These are phyloP conservation scores for Sebastes umbrosus DNA, from an alignment of 2,797 vertebrate genomes.

Conservation along the genomic window DNA sequence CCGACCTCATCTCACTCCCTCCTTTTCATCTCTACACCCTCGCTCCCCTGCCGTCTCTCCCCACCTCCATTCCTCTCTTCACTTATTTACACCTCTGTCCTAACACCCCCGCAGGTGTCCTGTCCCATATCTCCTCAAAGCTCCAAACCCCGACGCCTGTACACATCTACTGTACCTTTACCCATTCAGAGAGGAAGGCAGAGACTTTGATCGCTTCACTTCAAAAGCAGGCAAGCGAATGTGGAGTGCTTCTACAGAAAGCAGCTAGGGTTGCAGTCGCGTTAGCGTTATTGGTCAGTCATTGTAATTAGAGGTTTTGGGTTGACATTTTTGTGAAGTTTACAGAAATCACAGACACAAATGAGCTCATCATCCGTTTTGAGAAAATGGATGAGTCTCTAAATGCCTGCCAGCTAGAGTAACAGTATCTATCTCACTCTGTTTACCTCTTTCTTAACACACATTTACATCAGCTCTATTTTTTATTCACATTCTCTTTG, in stretches of 20 bases:
- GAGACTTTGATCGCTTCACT: conserved; percentile 8
- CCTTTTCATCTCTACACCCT: conserved; percentile 55
- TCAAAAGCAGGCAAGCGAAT: not conserved
- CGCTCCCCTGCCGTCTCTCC: conserved; percentile 14
- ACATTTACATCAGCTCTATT: not conserved
- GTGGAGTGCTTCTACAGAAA: not conserved
- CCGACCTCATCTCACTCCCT: conserved; percentile 19
- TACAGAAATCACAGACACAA: no score
- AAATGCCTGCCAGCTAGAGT: not conserved
- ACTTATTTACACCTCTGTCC: conserved; percentile 66
- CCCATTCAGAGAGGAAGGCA: not conserved
- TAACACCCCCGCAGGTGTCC: conserved; percentile 32
- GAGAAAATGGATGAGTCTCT: not conserved
- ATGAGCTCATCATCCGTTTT: not conserved
- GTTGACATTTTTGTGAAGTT: not conserved
- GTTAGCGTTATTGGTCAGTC: not conserved
- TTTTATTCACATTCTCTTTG: not conserved
- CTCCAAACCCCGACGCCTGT: not conserved
- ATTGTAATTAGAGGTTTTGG: not conserved
- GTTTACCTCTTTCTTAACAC: not conserved
- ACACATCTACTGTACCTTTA: not conserved
- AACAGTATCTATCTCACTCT: not conserved
- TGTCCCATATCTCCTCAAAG: conserved; percentile 32
- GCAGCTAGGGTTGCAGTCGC: not conserved
- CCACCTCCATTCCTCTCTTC: conserved; percentile 30